Conservation (phyloP, 2,797 vertebrate genomes). For the Hypotaenidia okinawae region DNA sequence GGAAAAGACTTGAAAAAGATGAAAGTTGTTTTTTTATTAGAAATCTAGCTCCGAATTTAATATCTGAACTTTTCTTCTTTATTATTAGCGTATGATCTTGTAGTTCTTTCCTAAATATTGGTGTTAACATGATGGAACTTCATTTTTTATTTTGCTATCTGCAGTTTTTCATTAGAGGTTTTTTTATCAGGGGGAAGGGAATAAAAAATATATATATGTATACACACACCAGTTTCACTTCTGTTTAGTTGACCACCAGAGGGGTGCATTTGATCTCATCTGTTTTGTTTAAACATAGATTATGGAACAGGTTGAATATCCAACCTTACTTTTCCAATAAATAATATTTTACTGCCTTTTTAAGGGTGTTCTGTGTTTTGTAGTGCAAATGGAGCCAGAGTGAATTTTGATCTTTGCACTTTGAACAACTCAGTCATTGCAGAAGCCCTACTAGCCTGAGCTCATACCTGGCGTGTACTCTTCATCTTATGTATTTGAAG, state of each 20-base stretch:
- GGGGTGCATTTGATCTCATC: not conserved
- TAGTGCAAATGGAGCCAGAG: not conserved
- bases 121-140: not conserved
- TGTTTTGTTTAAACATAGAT: not conserved
- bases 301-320: not conserved
- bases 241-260: not conserved
- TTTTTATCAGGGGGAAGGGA: no score
- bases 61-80: conserved; percentile 9
- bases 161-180: not conserved
- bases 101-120: not conserved
- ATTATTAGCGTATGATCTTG: not conserved
- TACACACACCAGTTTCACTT: not conserved
- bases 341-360: not conserved
- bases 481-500: not conserved
- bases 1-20: conserved; percentile 71
- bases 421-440: not conserved
- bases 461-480: not conserved
- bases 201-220: no score
- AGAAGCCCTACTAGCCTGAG: not conserved
- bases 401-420: not conserved
- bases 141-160: not conserved
- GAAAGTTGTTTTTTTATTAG: conserved; percentile 66
- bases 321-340: not conserved
- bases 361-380: not conserved
- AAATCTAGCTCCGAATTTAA: conserved; percentile 45